phyloP scores from a whole-genome alignment of 2,797 vertebrate species.

The Malacoctenus gilli region DNA sequence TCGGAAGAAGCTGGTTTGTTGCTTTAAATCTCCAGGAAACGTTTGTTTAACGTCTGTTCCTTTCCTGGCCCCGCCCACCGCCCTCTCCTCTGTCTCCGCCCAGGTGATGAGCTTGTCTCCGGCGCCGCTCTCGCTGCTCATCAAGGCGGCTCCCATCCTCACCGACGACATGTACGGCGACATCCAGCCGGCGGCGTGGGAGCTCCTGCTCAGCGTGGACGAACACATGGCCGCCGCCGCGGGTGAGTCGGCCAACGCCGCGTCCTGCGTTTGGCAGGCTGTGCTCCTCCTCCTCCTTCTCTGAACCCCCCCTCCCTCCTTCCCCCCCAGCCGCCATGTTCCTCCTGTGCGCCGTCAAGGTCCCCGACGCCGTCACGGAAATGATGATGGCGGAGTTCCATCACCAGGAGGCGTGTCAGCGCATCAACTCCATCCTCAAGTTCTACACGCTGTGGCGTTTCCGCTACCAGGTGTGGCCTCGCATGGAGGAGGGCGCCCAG shows the following conservation, averaged over 20 bases:
- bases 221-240: constrained; percentile 98
- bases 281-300: neutral
- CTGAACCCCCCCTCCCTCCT: neutral
- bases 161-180: constrained; percentile 99
- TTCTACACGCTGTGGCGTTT: constrained; percentile 99
- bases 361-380: constrained; percentile 94
- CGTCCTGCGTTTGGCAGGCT: neutral
- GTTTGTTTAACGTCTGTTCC: too few relatives aligned
- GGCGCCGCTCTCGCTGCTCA: constrained; percentile 93
- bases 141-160: constrained; percentile 94
- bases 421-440: constrained; percentile 94
- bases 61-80: too few relatives aligned
- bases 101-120: constrained; percentile 98
- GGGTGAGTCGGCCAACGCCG: constrained; percentile 75
- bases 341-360: constrained; percentile 96
- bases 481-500: constrained; percentile 99
- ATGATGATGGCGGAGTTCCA: constrained; percentile 99
- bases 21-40: too few relatives aligned
- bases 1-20: too few relatives aligned
- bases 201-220: constrained; percentile 94
- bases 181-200: constrained; percentile 97
- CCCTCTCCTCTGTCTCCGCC: neutral
- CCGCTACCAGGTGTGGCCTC: constrained; percentile 98
- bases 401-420: constrained; percentile 95
- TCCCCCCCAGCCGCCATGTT: constrained; percentile 92